A percentile compares a stretch with the other conserved stretches of the same genome.
These are phyloP conservation scores for Cataglyphis albicans DNA, from an alignment of 2,888 invertebrate genomes.

Conservation along the genomic window DNA sequence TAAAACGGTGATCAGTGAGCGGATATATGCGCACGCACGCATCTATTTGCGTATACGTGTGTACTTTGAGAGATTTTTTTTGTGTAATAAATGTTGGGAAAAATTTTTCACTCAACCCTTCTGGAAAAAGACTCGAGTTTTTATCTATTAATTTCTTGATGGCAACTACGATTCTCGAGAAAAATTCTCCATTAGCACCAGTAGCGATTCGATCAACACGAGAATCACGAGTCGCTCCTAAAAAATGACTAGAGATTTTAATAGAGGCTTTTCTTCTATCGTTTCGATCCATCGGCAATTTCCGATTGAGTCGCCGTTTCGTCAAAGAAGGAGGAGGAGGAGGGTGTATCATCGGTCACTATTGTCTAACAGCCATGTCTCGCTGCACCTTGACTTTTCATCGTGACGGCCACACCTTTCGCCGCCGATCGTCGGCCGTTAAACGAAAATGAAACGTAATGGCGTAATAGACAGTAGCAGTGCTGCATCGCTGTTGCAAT, in stretches of 20 bases:
- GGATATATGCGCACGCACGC: slow-evolving; percentile 49
- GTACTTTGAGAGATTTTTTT: slow-evolving; percentile 48
- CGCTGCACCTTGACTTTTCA: slow-evolving; percentile 79
- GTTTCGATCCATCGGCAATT: slow-evolving; percentile 82
- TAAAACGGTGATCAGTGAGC: slow-evolving; percentile 68
- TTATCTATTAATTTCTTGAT: slow-evolving; percentile 3
- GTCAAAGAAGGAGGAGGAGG: slow-evolving; percentile 53
- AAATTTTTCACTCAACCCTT: slow-evolving; percentile 69
- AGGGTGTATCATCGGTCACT: slow-evolving; percentile 78
- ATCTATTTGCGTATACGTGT: slow-evolving; percentile 25
- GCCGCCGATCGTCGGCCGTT: slow-evolving; percentile 77
- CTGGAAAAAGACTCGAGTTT: slow-evolving; percentile 28
- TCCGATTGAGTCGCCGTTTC: slow-evolving; percentile 83
- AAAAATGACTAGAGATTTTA: slow-evolving; percentile 79
- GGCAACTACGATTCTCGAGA: background rate
- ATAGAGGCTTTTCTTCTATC: slow-evolving; percentile 77
- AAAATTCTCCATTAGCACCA: background rate
- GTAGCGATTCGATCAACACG: background rate
- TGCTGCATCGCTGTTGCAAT: slow-evolving; percentile 32
- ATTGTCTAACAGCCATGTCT: slow-evolving; percentile 75
- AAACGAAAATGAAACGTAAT: slow-evolving; percentile 82
- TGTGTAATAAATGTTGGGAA: slow-evolving; percentile 61
- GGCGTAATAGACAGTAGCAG: slow-evolving; percentile 77
- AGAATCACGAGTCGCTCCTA: slow-evolving; percentile 27
- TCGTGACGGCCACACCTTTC: slow-evolving; percentile 84